Evolutionary conservation across 2,888 invertebrate genomes (phyloP), one percentile per base, ranked within the genome.

Genomic region (Cataglyphis albicans): DNA sequence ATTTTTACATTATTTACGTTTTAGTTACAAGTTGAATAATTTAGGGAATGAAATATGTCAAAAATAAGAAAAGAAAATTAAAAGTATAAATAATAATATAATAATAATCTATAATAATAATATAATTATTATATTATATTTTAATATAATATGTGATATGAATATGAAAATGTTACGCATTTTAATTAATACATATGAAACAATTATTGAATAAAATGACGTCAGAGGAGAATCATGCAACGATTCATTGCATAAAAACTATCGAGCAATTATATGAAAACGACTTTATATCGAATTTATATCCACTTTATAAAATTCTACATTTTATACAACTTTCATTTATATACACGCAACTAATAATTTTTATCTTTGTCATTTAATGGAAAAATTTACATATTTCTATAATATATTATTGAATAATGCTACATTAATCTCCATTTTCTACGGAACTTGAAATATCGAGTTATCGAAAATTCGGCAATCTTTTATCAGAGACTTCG

Each of bases 401-500:
- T 32, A 10, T 44, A 21, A 5, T 35, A 21, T 21, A 12, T 59
- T 44, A 59, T 32, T 25, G 6, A 70, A 68, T 7, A 76, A 76
- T 29, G 21, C 15, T 74, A 32, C 48, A 32, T 64, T 78, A 55
- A 80, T 80, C 1, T 9, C 32, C 7, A 32, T 48, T 52, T 18
- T 10, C 41, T n/a, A 4, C 7, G 21, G 12, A 76, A 29, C 18
- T 64, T 35, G 38, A 57, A 70, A n/a, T 57, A 70, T 57, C 35
- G 55, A 29, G 21, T 18, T 7, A 44, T 70, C 32, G 59, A 44
- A 72, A 80, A 80, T 80, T 89, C 76, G 83, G 78, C 67, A 87
- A 81, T 76, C 82, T 83, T 89, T 84, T 87, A 84, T 87, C 86
- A 90, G 87, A 87, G 90, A 87, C 83, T 84, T n/a, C 84, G 86